These are phyloP conservation scores for Phylloscopus whistleri DNA, from an alignment of 2,113 vertebrate genomes.

Conservation along the genomic window DNA sequence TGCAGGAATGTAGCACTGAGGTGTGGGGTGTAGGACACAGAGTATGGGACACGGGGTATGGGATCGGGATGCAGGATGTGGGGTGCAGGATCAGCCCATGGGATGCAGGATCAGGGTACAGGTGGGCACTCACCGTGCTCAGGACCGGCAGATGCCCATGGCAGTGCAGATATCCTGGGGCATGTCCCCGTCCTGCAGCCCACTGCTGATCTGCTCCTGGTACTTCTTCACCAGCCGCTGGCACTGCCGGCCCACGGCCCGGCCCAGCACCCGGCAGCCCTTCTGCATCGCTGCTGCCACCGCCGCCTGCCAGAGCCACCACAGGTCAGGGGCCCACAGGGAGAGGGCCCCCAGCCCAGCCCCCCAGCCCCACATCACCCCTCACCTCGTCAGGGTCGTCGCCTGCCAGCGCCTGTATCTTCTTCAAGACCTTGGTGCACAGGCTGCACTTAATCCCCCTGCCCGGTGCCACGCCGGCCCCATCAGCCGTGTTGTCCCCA, in stretches of 20 bases:
- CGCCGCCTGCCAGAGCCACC: not conserved
- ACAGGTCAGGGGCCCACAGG: not conserved
- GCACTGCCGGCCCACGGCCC: fast-evolving
- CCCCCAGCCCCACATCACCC: fast-evolving
- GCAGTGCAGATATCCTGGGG: not conserved
- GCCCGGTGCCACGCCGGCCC: fast-evolving
- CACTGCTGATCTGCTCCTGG: fast-evolving
- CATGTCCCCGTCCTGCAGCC: not conserved
- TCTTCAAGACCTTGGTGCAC: not conserved
- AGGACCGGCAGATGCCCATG: not conserved
- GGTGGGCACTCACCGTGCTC: not conserved
- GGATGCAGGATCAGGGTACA: not conserved
- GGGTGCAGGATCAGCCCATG: not conserved
- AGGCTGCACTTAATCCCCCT: not conserved
- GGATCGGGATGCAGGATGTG: no score
- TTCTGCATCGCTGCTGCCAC: not conserved
- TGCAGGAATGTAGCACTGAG: not conserved
- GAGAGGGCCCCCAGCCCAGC: fast-evolving
- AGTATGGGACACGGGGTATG: no score
- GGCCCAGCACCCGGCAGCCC: fast-evolving
- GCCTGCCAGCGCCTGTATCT: not conserved
- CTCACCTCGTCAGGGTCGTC: not conserved
- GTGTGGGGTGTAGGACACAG: not conserved
- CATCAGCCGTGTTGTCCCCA: not conserved
- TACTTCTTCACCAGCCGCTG: not conserved